These are phyloP conservation scores for Brachirus orientalis DNA, from an alignment of 2,113 vertebrate genomes.

Conservation along the genomic window DNA sequence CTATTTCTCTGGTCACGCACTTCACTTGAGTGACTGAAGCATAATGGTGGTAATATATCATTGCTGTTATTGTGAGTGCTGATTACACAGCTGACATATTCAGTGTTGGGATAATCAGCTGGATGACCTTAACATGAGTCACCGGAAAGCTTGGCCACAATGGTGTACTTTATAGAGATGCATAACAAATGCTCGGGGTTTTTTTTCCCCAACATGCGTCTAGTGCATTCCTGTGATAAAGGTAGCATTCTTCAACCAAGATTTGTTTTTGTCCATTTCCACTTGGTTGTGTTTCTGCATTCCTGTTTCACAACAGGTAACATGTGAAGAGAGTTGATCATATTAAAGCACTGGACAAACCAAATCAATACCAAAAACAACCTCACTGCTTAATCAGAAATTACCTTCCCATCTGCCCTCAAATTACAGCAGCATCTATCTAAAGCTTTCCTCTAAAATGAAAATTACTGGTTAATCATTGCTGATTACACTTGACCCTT, in stretches of 20 bases:
- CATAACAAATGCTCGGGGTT: background rate
- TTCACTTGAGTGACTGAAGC: constrained; percentile 8
- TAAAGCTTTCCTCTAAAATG: too few relatives aligned
- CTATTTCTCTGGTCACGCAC: background rate
- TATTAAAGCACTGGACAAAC: too few relatives aligned
- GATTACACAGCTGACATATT: constrained; percentile 26
- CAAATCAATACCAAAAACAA: too few relatives aligned
- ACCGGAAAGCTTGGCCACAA: constrained; percentile 26
- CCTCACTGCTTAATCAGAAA: too few relatives aligned
- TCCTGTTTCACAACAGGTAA: too few relatives aligned
- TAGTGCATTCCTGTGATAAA: too few relatives aligned
- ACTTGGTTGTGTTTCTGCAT: too few relatives aligned
- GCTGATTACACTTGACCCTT: background rate
- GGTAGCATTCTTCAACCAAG: too few relatives aligned
- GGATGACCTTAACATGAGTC: constrained; percentile 12
- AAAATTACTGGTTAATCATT: background rate
- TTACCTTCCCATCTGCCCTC: too few relatives aligned
- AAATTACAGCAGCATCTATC: too few relatives aligned
- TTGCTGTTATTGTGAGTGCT: constrained; percentile 10
- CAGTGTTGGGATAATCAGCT: constrained; percentile 19
- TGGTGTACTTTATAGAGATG: background rate
- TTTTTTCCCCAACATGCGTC: background rate
- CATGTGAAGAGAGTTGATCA: too few relatives aligned
- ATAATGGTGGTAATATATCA: constrained; percentile 22
- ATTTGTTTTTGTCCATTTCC: too few relatives aligned